Base-by-base conservation (phyloP, 2,888 invertebrate genomes). In the Bimastos eiseni region DNA sequence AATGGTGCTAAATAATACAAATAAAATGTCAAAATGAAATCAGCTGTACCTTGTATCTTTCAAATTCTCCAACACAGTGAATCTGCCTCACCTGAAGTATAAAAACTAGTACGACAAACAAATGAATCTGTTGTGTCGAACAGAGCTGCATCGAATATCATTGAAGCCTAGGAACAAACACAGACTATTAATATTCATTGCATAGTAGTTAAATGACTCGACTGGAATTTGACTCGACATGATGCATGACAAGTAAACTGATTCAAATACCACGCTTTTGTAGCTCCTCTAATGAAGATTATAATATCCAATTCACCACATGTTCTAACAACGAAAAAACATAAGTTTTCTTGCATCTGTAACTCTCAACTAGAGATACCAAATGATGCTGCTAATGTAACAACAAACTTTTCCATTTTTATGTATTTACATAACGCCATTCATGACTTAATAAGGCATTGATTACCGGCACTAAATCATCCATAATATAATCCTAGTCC, bases 101-200 rank as follows among this genome's bases (percentile, higher is more conserved):
- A 30, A 30, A n/a, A 70, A 30, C 70, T n/a, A 70, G 70, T n/a
- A n/a, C 4, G 70, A n/a, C 70, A 70, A 8, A 70, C 11, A 55
- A 30, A n/a, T 70, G n/a, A n/a, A n/a, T n/a, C n/a, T n/a, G 30
- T 13, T 30, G 30, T n/a, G 70, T 8, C n/a, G 8, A 70, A 70
- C 70, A 70, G 70, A 70, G n/a, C 70, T 70, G 70, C 70, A 70
- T 70, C n/a, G 70, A 70, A 70, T 70, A 70, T 70, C 70, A 70
- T n/a, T n/a, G n/a, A 70, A 70, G 30, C 70, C 70, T n/a, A 30
- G 17, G 30, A 70, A 70, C n/a, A 17, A 70, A 13, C 24, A 70
- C 70, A 70, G 30, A 70, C 70, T 70, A 70, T 70, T 70, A 70
- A 70, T 70, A 70, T n/a, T 70, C n/a, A 8, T 70, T n/a, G n/a